phyloP scores from a whole-genome alignment of 1,140 invertebrate species.

The Nixonia krombeini region DNA sequence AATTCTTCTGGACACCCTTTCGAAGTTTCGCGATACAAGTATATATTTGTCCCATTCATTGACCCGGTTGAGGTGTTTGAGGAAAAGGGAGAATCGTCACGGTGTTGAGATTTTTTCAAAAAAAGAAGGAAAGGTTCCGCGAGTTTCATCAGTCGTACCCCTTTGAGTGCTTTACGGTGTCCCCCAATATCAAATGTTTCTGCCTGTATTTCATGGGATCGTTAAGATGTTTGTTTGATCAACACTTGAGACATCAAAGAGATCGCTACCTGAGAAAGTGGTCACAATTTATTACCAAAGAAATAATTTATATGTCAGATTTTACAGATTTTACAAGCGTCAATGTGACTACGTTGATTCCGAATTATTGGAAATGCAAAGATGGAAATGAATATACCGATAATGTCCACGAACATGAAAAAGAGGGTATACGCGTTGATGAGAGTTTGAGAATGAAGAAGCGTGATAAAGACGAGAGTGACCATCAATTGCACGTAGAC shows the following conservation, averaged over 20 bases:
- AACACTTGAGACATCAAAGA: slow-evolving; percentile 3
- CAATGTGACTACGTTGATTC: no score
- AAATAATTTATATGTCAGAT: no score
- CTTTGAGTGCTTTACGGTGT: slow-evolving; percentile 23
- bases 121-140: slow-evolving; percentile 23
- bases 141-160: no score
- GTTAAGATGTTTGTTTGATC: slow-evolving; percentile 3
- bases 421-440: background rate
- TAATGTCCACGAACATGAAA: no score
- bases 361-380: no score
- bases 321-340: no score
- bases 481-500: slow-evolving; percentile 61
- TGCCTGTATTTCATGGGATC: no score
- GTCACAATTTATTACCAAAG: no score
- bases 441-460: background rate
- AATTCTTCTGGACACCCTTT: slow-evolving; percentile 32
- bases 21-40: no score
- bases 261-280: no score
- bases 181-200: background rate
- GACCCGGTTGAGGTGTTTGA: slow-evolving; percentile 16
- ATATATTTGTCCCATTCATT: slow-evolving; percentile 5
- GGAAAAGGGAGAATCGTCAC: slow-evolving; percentile 19
- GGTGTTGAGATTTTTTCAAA: slow-evolving; percentile 17
- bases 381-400: no score
- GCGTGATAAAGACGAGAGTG: slow-evolving; percentile 20